Percentiles rank a stretch among this genome's conserved stretches.
Conservation (phyloP, 2,888 invertebrate species). For the Lasioglossum pauxillum region DNA sequence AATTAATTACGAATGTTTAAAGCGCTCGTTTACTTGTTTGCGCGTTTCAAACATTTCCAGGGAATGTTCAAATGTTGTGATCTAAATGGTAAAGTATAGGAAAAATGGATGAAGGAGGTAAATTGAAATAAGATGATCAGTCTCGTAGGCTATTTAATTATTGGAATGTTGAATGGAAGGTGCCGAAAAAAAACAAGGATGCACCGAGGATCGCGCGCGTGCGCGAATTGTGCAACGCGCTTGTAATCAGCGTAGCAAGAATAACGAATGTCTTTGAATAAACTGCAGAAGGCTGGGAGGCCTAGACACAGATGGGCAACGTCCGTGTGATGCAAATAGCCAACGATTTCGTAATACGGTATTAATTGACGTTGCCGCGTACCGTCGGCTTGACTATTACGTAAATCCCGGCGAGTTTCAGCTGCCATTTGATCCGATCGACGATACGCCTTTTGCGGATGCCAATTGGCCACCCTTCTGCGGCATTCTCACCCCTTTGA, state of each 20-base stretch:
- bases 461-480: not conserved
- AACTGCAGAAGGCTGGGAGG: slow-evolving; percentile 64
- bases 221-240: slow-evolving; percentile 54
- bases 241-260: slow-evolving; percentile 54
- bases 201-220: slow-evolving; percentile 4
- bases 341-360: slow-evolving; percentile 75
- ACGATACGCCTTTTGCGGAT: slow-evolving; percentile 10
- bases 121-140: not conserved
- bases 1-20: not conserved
- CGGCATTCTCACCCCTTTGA: not conserved
- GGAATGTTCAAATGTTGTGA: not conserved
- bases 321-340: slow-evolving; percentile 78
- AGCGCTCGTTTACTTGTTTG: not conserved
- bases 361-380: slow-evolving; percentile 72
- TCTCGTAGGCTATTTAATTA: not conserved
- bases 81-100: no score
- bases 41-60: not conserved
- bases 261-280: slow-evolving; percentile 61
- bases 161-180: not conserved
- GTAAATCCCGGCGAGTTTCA: slow-evolving; percentile 55
- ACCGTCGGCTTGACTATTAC: slow-evolving; percentile 56
- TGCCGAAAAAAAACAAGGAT: slow-evolving; percentile 6
- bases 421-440: slow-evolving; percentile 33
- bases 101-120: not conserved
- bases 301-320: slow-evolving; percentile 78